Evolutionary conservation across 92 coral and sea anemone genomes (phyloP).

Genomic region (Paramuricea clavata): DNA sequence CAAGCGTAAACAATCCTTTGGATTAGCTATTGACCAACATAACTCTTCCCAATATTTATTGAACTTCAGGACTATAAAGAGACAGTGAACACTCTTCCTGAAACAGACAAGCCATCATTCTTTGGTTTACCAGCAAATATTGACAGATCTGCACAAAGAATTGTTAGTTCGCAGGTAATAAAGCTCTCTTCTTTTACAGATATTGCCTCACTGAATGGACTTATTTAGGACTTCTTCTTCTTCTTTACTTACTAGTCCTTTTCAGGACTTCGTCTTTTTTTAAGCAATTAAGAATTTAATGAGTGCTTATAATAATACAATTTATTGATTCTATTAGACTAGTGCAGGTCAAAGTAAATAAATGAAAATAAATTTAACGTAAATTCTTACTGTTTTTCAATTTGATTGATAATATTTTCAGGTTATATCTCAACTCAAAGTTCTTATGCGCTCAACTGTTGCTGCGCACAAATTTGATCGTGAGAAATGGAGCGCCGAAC

Average conservation of each 20-base stretch:
- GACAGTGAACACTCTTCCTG: slow-evolving; percentile 88
- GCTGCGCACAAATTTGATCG: slow-evolving; percentile 96
- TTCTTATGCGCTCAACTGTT: slow-evolving; percentile 93
- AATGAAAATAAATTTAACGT: too few relatives aligned
- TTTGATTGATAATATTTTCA: slow-evolving; percentile 7
- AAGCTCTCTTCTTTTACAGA: not conserved
- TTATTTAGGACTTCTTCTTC: too few relatives aligned
- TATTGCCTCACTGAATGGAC: too few relatives aligned
- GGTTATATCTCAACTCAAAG: slow-evolving; percentile 95
- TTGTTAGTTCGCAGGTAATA: slow-evolving; percentile 93
- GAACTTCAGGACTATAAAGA: slow-evolving; percentile 83
- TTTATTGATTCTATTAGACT: not conserved
- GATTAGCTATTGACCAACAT: too few relatives aligned
- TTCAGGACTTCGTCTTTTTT: not conserved
- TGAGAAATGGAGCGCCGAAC: slow-evolving; percentile 95
- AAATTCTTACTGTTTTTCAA: not conserved
- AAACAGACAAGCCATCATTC: slow-evolving; percentile 96
- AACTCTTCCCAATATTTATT: not conserved
- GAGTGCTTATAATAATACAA: not conserved
- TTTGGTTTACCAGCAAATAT: slow-evolving; percentile 99
- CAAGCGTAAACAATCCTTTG: too few relatives aligned
- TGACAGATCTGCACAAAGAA: slow-evolving; percentile 96
- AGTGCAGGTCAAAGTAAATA: not conserved
- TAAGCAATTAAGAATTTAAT: not conserved
- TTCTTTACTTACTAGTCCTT: not conserved